Conservation (phyloP, 2,797 vertebrate genomes). For the Anomalospiza imberbis region DNA sequence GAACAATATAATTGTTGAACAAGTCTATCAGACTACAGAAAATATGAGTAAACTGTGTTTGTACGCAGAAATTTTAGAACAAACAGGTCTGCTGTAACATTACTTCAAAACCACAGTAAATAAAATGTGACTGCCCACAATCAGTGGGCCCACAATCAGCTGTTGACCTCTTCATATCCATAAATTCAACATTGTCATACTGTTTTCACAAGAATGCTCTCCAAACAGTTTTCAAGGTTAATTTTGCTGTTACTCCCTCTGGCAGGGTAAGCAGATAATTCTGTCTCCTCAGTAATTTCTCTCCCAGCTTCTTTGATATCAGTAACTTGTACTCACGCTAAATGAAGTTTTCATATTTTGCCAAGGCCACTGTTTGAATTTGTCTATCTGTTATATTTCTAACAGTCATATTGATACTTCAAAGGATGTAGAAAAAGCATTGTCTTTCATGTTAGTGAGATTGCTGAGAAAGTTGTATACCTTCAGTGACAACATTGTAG, state of each 20-base stretch:
- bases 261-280: constrained; percentile 50
- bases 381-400: not conserved
- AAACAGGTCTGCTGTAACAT: not conserved
- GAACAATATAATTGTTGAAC: not conserved
- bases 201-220: constrained; percentile 52
- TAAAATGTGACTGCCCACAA: not conserved
- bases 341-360: constrained; percentile 17
- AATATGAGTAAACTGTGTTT: not conserved
- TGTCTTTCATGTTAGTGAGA: not conserved
- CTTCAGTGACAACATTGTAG: not conserved
- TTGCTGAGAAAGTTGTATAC: not conserved
- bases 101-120: not conserved
- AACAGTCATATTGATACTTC: not conserved
- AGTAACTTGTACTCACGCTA: not conserved
- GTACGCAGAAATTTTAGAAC: not conserved
- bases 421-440: not conserved
- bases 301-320: constrained; percentile 50
- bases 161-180: constrained; percentile 43
- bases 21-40: not conserved
- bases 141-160: no score
- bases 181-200: constrained; percentile 40
- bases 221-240: constrained; percentile 64
- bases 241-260: constrained; percentile 58
- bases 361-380: constrained; percentile 22
- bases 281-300: constrained; percentile 30